Evolutionary conservation across 2,797 vertebrate genomes (phyloP).

Genomic region (Carduelis carduelis): DNA sequence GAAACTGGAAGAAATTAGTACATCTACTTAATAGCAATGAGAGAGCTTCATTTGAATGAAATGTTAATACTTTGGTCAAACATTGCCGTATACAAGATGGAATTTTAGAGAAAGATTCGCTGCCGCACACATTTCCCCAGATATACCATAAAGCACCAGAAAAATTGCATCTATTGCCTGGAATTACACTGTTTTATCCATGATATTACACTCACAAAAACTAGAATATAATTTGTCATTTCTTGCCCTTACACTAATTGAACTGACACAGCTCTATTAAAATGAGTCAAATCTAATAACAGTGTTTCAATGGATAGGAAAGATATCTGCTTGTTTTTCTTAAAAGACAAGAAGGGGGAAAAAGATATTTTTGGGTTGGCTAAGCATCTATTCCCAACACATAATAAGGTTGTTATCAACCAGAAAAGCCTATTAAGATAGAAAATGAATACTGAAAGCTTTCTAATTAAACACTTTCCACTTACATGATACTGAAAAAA

Average conservation of each 20-base stretch:
- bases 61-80: neutral
- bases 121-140: neutral
- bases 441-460: slow-evolving; percentile 73
- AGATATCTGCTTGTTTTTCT: slow-evolving; percentile 48
- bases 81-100: neutral
- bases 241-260: slow-evolving; percentile 16
- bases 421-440: slow-evolving; percentile 70
- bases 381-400: slow-evolving; percentile 64
- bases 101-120: neutral
- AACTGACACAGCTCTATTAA: slow-evolving; percentile 26
- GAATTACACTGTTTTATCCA: neutral
- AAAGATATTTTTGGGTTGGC: slow-evolving; percentile 38
- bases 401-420: slow-evolving; percentile 74
- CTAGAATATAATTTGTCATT: neutral
- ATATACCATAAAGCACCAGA: neutral
- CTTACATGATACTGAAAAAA: slow-evolving; percentile 66
- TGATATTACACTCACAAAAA: neutral
- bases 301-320: neutral
- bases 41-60: neutral
- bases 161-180: neutral
- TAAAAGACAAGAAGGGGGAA: neutral
- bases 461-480: slow-evolving; percentile 73
- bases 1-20: neutral
- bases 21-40: neutral
- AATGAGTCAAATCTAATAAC: slow-evolving; percentile 29